Evolutionary conservation across 2,888 invertebrate species (phyloP).

Genomic region (Oligia latruncula): DNA sequence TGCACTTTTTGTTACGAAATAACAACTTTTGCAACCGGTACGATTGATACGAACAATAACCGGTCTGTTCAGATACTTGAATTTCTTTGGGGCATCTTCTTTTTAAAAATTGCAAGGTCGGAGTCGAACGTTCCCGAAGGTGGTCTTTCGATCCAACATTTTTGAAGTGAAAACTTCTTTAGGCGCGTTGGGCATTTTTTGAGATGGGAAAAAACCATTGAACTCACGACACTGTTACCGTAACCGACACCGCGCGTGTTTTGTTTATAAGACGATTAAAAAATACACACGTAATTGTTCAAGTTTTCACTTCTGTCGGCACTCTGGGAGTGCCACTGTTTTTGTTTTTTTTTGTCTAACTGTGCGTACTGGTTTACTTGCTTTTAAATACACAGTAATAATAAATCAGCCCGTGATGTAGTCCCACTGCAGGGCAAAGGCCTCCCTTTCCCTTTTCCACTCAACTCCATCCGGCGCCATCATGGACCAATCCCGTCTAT

Average conservation of each 20-base stretch:
- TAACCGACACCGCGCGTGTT: too few relatives aligned
- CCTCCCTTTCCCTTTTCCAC: not conserved
- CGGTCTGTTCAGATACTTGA: conserved; percentile 32
- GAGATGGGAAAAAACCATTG: too few relatives aligned
- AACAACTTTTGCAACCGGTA: conserved; percentile 48
- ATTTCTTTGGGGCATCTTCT: conserved; percentile 19
- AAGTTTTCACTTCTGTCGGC: too few relatives aligned
- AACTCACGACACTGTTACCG: too few relatives aligned
- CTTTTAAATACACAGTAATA: not conserved
- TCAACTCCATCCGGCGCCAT: not conserved
- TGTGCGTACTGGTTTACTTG: not conserved
- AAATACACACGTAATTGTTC: too few relatives aligned
- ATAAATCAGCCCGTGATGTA: not conserved
- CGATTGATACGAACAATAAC: conserved; percentile 46
- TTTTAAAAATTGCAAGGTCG: not conserved
- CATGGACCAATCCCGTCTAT: not conserved
- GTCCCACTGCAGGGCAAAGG: not conserved
- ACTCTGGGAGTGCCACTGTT: too few relatives aligned
- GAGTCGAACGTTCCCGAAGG: not conserved
- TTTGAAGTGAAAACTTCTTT: too few relatives aligned
- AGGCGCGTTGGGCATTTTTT: too few relatives aligned
- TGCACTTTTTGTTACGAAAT: conserved; percentile 55
- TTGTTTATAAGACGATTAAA: too few relatives aligned
- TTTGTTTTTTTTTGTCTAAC: not conserved
- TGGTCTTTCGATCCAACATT: fast-evolving